Evolutionary conservation across 1,140 invertebrate species (phyloP).

Genomic region (Rhyacophila brunnea): DNA sequence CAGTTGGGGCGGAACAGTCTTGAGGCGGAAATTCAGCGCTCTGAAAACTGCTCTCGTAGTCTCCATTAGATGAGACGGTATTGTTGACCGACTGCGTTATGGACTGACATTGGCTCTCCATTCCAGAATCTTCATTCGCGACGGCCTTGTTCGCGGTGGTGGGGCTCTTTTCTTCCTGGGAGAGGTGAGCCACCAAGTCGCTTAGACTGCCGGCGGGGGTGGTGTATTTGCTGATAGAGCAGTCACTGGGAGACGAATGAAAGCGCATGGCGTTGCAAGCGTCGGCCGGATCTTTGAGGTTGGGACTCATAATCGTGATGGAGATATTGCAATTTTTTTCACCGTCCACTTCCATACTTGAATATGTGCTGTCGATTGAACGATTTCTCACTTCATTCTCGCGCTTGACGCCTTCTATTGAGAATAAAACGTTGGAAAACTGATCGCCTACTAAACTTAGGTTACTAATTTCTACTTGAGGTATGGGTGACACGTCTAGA

Average conservation of each 20-base stretch:
- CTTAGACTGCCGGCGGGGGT: slow-evolving; percentile 25
- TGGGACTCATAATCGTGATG: neutral
- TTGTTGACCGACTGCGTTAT: slow-evolving; percentile 22
- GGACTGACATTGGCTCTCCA: slow-evolving; percentile 30
- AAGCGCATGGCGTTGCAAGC: neutral
- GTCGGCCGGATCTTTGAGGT: slow-evolving; percentile 11
- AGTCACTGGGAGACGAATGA: slow-evolving; percentile 27
- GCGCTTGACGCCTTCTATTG: slow-evolving; percentile 8
- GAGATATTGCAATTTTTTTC: slow-evolving; percentile 12
- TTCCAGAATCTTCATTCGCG: slow-evolving; percentile 25
- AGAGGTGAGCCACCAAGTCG: slow-evolving; percentile 11
- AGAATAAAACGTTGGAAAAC: slow-evolving; percentile 17
- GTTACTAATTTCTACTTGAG: slow-evolving; percentile 25
- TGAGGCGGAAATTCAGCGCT: slow-evolving; percentile 8
- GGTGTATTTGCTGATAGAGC: slow-evolving; percentile 29
- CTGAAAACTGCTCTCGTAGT: slow-evolving; percentile 18
- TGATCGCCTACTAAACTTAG: slow-evolving; percentile 17
- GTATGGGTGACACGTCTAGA: neutral
- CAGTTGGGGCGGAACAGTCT: slow-evolving; percentile 8
- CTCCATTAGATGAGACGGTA: slow-evolving; percentile 18
- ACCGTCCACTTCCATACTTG: slow-evolving; percentile 7
- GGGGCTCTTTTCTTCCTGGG: slow-evolving; percentile 17
- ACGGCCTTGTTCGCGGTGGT: neutral
- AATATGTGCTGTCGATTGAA: neutral
- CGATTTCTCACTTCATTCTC: neutral